Conservation (phyloP, 2,888 invertebrate genomes). For the Oscheius sp. region DNA sequence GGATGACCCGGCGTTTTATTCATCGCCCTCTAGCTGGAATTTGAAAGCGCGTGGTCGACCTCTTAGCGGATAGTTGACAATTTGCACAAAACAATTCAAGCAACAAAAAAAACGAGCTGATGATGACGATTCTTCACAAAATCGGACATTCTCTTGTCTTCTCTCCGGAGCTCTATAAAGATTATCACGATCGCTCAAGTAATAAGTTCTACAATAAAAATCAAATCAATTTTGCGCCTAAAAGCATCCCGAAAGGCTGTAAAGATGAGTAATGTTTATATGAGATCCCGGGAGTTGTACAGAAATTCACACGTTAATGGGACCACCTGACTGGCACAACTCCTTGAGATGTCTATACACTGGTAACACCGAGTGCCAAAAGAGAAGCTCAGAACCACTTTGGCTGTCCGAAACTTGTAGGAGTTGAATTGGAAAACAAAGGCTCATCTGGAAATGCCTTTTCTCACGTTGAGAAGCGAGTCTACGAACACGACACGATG, state of each 20-base stretch:
- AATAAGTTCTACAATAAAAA: neutral
- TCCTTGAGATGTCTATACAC: neutral
- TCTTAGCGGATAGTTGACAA: no score
- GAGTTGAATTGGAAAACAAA: neutral
- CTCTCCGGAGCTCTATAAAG: neutral
- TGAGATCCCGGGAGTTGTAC: neutral
- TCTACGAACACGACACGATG: neutral
- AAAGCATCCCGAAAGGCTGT: no score
- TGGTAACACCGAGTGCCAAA: neutral
- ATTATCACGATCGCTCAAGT: neutral
- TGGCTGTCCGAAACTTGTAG: neutral
- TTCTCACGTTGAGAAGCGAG: neutral
- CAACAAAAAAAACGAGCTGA: no score
- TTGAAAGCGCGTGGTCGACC: no score
- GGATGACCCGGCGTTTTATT: neutral
- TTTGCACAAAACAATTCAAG: no score
- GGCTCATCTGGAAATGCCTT: neutral
- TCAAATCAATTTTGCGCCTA: neutral
- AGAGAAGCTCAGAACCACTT: neutral
- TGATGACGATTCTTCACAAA: no score
- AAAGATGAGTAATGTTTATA: neutral
- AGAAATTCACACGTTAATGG: no score
- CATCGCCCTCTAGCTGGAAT: no score
- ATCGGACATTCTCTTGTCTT: neutral
- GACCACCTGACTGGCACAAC: neutral